Base-by-base conservation (phyloP, 2,888 invertebrate genomes). In the Cataglyphis albicans region DNA sequence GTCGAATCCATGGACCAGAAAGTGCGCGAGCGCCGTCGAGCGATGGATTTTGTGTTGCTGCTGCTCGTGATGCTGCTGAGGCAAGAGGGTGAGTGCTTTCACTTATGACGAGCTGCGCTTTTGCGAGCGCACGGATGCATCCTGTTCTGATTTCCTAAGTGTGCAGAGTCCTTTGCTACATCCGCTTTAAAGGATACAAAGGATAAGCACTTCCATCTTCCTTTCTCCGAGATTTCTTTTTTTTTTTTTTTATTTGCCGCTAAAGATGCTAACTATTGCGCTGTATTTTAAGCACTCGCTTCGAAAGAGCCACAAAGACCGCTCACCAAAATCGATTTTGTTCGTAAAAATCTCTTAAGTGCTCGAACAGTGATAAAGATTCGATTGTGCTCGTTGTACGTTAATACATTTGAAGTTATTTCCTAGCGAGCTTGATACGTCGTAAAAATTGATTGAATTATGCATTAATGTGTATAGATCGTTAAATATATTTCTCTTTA, bases 11-110 rank as follows among this genome's bases (percentile, higher is more conserved):
- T 44, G 78, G 78, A 80, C 55, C 44, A 64, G 72, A 73, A 63
- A 78, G 59, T 75, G 82, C 73, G 73, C 59, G 67, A 82, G 61
- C 82, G 63, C 75, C 81, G 80, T 84, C 74, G 64, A 75, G 86
- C 84, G 82, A 93, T 93, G 93, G 92, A 92, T 90, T 86, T 92
- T 70, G 70, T 85, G 86, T 86, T 93, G 32, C 81, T 91, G 29
- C 85, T 90, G 38, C 81, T 90, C 81, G 83, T 90, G 74, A 78
- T 91, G 74, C 87, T 93, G 21, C 88, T 92, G 63, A 87, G 88
- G 48, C 92, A 91, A 84, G 89, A 91, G 76, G 92, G 93, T 92
- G 80, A 92, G 92, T 90, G 44, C 63, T 82, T 82, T 41, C 52
- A 52, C 61, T 29, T n/a, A 32, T n/a, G 48, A 52, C 7, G 25